Evolutionary conservation across 2,888 invertebrate species (phyloP).

Genomic region (Nemotelus pantherinus): DNA sequence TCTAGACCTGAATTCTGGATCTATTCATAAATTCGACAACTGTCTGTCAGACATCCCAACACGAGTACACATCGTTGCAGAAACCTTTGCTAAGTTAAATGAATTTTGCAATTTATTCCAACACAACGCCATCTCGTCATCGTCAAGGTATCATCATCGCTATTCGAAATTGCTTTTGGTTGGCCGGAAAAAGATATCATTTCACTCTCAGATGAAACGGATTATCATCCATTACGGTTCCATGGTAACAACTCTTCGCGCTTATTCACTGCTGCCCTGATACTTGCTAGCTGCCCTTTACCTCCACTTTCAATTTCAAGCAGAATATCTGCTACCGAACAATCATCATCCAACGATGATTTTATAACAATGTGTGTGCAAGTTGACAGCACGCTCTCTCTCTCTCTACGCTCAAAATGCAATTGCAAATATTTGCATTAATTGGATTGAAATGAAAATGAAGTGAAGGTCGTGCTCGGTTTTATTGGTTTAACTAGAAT

Average conservation of each 20-base stretch:
- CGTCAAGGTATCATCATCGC: no score
- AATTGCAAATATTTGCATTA: constrained; percentile 43
- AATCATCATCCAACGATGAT: no score
- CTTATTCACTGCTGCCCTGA: no score
- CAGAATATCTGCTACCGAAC: no score
- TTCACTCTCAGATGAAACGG: constrained; percentile 12
- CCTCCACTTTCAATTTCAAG: no score
- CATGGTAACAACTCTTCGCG: not conserved
- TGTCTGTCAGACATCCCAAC: not conserved
- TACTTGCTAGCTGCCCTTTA: no score
- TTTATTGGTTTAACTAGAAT: no score
- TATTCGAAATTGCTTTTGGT: not conserved
- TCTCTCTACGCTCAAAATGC: constrained; percentile 7
- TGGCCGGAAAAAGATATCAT: not conserved
- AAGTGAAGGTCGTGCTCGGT: not conserved
- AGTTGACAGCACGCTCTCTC: no score
- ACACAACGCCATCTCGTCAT: not conserved
- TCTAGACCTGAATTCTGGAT: constrained; percentile 9
- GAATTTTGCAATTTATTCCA: not conserved
- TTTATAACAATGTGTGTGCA: no score
- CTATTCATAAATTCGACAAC: not conserved
- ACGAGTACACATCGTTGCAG: not conserved
- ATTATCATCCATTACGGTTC: not conserved
- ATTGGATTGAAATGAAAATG: constrained; percentile 33
- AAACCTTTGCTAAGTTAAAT: constrained; percentile 4